phyloP scores from a whole-genome alignment of 2,888 invertebrate genomes.

The Melieria crassipennis region DNA sequence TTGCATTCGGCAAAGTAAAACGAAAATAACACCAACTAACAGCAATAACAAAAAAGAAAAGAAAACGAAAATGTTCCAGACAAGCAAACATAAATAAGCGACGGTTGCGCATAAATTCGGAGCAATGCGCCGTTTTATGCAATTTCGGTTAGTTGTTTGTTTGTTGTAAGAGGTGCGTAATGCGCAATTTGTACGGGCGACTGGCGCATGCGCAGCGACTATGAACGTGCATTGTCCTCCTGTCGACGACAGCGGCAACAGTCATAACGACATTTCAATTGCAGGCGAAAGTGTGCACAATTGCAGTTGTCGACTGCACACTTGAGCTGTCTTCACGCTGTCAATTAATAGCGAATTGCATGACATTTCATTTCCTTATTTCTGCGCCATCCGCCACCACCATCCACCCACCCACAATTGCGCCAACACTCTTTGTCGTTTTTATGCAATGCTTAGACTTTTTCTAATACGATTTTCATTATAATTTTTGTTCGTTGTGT shows the following conservation, averaged over 20 bases:
- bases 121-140: too few relatives aligned
- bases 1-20: background rate
- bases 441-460: slow-evolving; percentile 15
- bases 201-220: too few relatives aligned
- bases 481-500: slow-evolving; percentile 18
- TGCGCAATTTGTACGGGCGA: too few relatives aligned
- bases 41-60: background rate
- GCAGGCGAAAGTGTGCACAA: background rate
- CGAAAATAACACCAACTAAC: background rate
- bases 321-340: slow-evolving; percentile 20
- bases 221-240: too few relatives aligned
- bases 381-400: background rate
- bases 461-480: slow-evolving; percentile 26
- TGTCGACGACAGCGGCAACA: too few relatives aligned
- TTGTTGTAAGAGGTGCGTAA: too few relatives aligned
- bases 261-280: too few relatives aligned
- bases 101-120: too few relatives aligned
- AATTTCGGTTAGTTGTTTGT: too few relatives aligned
- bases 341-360: slow-evolving; percentile 36
- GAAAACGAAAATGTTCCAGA: slow-evolving; percentile 13
- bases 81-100: background rate
- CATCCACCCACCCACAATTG: background rate
- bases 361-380: slow-evolving; percentile 23
- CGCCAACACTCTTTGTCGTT: background rate
- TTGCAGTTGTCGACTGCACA: background rate